Base-by-base conservation (phyloP, 1,140 invertebrate genomes). In the Lasioglossum albipes region DNA sequence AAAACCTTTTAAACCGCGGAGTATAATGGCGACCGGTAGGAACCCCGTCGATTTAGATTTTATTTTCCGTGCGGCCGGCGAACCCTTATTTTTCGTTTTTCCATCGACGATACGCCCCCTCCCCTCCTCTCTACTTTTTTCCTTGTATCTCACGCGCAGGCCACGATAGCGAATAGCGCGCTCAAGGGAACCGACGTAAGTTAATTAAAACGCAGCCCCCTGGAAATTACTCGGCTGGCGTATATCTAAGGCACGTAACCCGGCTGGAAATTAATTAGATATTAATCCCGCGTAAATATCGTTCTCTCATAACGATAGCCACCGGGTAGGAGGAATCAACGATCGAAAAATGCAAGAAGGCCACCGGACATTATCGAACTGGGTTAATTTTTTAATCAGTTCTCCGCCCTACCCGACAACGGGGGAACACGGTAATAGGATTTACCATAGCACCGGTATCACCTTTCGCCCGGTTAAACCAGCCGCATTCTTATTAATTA, bases 401-500 rank as follows among this genome's bases (percentile, higher is more conserved):
- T 20, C 2, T n/a, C 16, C 52, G 13, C n/a, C 6, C 13, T 13
- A 5, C 0, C 13, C 52, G 16, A 6, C 52, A 5, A 13, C 52
- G 16, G 0, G 16, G n/a, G 9, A 57, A 7, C 31, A 62, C 72
- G 73, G 61, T 86, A 86, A 74, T 68, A 73, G 65, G 49, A 42
- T 61, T 66, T 42, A 18, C 10, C 69, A 68, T 41, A 71, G 62
- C 54, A 59, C 9, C 57, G 27, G 65, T 81, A 73, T 79, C 75
- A 69, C 59, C 84, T 42, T 84, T 73, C 59, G 59, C 18, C 18
- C 20, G 18, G 54, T 54, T 86, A 87, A 66, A 67, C 72, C 72
- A 18, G 5, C 42, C 77, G 70, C 82, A 61, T 86, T 81, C 75
- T 81, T 87, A 86, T 87, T 87, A 87, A 87, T 84, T 84, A 87